phyloP scores from a whole-genome alignment of 1,140 invertebrate genomes.

The Heliconius hewitsoni region DNA sequence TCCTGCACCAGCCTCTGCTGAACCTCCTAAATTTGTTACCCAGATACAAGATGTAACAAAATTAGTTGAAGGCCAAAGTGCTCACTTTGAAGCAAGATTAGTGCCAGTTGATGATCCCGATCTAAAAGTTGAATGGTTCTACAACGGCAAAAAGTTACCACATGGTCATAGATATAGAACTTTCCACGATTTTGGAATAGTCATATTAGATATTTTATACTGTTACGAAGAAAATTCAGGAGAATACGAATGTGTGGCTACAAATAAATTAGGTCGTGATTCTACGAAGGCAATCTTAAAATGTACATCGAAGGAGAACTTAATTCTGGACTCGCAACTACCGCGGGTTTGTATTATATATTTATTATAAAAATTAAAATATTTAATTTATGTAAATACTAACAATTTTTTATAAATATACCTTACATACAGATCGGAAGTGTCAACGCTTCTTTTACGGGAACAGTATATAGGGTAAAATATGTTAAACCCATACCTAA shows the following conservation, averaged over 20 bases:
- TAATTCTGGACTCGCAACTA: constrained; percentile 97
- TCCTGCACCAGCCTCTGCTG: constrained; percentile 85
- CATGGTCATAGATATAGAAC: constrained; percentile 96
- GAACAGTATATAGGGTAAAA: too few species aligned
- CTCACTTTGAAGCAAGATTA: constrained; percentile 95
- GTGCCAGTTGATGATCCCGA: constrained; percentile 96
- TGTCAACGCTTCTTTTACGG: too few species aligned
- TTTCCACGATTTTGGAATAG: constrained; percentile 98
- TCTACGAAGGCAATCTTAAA: constrained; percentile 91
- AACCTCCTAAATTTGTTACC: constrained; percentile 94
- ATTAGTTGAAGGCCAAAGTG: constrained; percentile 95
- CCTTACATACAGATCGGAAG: too few species aligned
- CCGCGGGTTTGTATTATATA: constrained; percentile 85
- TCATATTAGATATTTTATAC: constrained; percentile 97
- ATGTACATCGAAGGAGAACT: constrained; percentile 93
- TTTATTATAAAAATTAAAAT: neutral
- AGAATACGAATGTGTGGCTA: constrained; percentile 94
- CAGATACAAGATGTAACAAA: constrained; percentile 91
- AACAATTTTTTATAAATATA: too few species aligned
- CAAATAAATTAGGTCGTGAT: constrained; percentile 95
- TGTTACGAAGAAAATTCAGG: constrained; percentile 98
- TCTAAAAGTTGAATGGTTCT: constrained; percentile 96
- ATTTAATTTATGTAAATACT: too few species aligned
- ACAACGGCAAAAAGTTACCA: constrained; percentile 94
- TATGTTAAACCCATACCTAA: too few species aligned